Conservation (phyloP, 2,888 invertebrate species). For the Emmelina monodactyla region DNA sequence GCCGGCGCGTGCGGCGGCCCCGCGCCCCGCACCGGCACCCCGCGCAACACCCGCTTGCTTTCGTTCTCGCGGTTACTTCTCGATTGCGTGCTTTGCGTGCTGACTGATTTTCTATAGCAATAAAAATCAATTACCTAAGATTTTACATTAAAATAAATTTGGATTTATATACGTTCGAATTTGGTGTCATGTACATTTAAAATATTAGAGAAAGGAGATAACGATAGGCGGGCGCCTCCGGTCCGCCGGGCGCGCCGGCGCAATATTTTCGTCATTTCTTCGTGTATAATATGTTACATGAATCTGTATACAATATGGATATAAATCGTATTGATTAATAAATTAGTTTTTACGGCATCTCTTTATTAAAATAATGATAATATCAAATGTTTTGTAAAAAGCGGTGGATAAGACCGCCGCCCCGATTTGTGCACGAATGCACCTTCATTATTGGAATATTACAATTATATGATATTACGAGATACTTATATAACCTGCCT, state of each 20-base stretch:
- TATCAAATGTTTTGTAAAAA: conserved; percentile 64
- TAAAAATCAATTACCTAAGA: conserved; percentile 69
- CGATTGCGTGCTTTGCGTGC: conserved; percentile 69
- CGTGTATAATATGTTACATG: conserved; percentile 72
- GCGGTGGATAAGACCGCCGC: conserved; percentile 60
- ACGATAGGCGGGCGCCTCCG: conserved; percentile 59
- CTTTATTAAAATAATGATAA: conserved; percentile 66
- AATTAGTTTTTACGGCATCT: conserved; percentile 66
- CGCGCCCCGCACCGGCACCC: conserved; percentile 26
- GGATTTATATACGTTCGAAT: conserved; percentile 67
- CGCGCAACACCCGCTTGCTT: conserved; percentile 61
- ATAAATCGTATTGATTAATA: conserved; percentile 64
- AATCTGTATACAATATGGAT: conserved; percentile 70
- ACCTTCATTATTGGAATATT: conserved; percentile 68
- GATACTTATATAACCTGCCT: conserved; percentile 61
- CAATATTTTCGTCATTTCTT: conserved; percentile 66
- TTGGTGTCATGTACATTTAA: conserved; percentile 68
- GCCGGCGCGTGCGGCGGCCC: conserved; percentile 24
- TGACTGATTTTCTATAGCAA: conserved; percentile 70
- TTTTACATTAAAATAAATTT: conserved; percentile 68
- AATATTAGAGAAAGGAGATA: conserved; percentile 60
- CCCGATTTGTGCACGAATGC: conserved; percentile 67
- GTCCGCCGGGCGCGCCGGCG: conserved; percentile 48
- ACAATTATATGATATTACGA: conserved; percentile 66
- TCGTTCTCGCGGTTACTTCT: conserved; percentile 67